Evolutionary conservation across 64 coral and sea anemone species (phyloP).

Genomic region (Montipora capricornis): DNA sequence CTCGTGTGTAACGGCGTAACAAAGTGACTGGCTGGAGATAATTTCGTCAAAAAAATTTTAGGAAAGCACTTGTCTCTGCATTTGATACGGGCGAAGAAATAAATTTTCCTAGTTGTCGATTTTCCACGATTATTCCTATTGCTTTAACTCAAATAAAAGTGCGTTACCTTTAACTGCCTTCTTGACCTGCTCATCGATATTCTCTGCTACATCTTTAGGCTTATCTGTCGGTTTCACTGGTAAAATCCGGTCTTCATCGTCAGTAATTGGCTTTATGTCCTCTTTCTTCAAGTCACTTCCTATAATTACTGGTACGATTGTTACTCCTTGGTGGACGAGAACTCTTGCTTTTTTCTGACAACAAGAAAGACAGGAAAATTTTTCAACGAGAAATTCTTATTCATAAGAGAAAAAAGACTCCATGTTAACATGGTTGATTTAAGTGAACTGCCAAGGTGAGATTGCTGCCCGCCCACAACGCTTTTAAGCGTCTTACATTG

Average conservation of each 20-base stretch:
- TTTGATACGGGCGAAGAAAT: too few relatives aligned
- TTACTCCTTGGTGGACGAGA: background rate
- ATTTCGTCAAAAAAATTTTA: too few relatives aligned
- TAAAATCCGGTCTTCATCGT: conserved; percentile 36
- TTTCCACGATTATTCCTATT: background rate
- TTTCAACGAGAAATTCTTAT: too few relatives aligned
- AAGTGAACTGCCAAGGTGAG: too few relatives aligned
- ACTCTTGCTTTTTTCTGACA: background rate
- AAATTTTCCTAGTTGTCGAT: background rate
- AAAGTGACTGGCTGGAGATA: too few relatives aligned
- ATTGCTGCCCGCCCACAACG: too few relatives aligned
- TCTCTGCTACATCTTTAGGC: conserved; percentile 26
- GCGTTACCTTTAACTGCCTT: conserved; percentile 52
- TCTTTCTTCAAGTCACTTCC: conserved; percentile 29
- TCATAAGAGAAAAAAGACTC: too few relatives aligned
- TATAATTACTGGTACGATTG: conserved; percentile 53
- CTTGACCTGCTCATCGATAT: conserved; percentile 41
- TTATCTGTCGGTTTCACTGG: conserved; percentile 42
- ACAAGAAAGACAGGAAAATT: background rate
- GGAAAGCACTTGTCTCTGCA: too few relatives aligned
- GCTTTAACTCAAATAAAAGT: background rate
- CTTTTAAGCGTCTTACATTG: too few relatives aligned
- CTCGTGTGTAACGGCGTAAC: too few relatives aligned
- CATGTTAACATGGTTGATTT: too few relatives aligned
- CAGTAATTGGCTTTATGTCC: conserved; percentile 45